Evolutionary conservation across 2,113 vertebrate genomes (phyloP).

Genomic region (Lanius ludovicianus): DNA sequence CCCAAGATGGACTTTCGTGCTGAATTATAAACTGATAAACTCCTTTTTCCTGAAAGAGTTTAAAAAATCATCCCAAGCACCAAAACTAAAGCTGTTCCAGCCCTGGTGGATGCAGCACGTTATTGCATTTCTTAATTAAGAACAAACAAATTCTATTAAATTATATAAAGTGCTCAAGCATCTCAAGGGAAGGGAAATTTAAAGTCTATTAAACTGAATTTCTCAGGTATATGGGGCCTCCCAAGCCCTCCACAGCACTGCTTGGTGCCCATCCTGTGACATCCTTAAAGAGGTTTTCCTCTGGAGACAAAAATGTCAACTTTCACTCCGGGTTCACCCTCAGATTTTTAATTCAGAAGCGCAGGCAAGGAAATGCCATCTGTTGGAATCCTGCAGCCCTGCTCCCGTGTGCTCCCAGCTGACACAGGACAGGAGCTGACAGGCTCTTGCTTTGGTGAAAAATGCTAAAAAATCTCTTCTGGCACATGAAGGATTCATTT

Average conservation of each 20-base stretch:
- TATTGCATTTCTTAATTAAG: neutral
- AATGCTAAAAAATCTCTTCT: neutral
- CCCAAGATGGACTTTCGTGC: neutral
- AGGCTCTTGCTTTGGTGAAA: neutral
- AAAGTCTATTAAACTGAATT: neutral
- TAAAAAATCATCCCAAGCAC: neutral
- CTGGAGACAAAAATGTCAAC: conserved; percentile 5
- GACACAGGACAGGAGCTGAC: neutral
- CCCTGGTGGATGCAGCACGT: neutral
- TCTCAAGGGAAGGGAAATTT: neutral
- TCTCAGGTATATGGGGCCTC: neutral
- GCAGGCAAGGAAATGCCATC: conserved; percentile 43
- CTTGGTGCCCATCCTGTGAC: neutral
- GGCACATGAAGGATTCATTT: neutral
- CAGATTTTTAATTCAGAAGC: conserved; percentile 24
- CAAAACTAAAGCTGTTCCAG: neutral
- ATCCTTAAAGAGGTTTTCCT: neutral
- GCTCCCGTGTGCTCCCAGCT: neutral
- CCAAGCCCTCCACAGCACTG: neutral
- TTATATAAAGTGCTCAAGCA: neutral
- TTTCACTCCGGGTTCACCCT: neutral
- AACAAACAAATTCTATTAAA: neutral
- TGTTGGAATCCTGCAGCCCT: neutral
- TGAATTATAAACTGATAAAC: neutral
- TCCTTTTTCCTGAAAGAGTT: neutral